phyloP scores from a whole-genome alignment of 2,113 vertebrate genomes.

The Planiliza haematocheilus region DNA sequence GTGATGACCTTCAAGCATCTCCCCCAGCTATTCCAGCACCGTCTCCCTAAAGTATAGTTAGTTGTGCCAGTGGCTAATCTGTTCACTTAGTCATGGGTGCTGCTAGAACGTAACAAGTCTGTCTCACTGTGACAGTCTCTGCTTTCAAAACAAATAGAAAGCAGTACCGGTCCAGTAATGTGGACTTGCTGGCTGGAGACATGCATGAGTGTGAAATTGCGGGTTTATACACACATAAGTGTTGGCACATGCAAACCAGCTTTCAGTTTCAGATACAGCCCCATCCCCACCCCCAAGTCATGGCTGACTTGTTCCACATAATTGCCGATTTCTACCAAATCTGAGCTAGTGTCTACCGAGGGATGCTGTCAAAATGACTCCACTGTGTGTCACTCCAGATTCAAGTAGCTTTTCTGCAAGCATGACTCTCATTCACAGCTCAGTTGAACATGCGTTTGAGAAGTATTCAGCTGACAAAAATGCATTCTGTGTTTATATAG shows the following conservation, averaged over 20 bases:
- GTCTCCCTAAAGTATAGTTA: slow-evolving; percentile 11
- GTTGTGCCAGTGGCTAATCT: slow-evolving; percentile 7
- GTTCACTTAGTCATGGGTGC: slow-evolving; percentile 20
- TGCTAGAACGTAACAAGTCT: not conserved
- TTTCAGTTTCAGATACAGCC: slow-evolving; percentile 39
- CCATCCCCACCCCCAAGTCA: slow-evolving; percentile 6
- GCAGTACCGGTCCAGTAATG: not conserved
- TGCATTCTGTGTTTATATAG: not conserved
- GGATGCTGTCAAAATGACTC: slow-evolving; percentile 15
- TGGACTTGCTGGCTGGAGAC: not conserved
- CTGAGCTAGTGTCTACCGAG: slow-evolving; percentile 10
- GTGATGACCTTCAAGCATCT: slow-evolving; percentile 40
- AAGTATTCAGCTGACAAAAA: slow-evolving; percentile 14
- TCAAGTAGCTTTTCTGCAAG: slow-evolving; percentile 23
- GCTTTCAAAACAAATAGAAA: not conserved
- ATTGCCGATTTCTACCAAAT: slow-evolving; percentile 42
- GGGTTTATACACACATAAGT: not conserved
- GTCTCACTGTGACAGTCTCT: slow-evolving; percentile 1
- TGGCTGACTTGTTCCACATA: slow-evolving; percentile 29
- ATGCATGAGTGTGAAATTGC: not conserved
- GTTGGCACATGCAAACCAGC: slow-evolving; percentile 4
- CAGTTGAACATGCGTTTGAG: slow-evolving; percentile 29
- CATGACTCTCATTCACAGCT: slow-evolving; percentile 30
- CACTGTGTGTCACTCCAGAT: slow-evolving; percentile 10
- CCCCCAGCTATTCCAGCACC: not conserved